Percentiles rank a stretch among this genome's conserved stretches.
These are phyloP conservation scores for Platygyra sinensis DNA, from an alignment of 64 coral and sea anemone genomes.

Conservation along the genomic window DNA sequence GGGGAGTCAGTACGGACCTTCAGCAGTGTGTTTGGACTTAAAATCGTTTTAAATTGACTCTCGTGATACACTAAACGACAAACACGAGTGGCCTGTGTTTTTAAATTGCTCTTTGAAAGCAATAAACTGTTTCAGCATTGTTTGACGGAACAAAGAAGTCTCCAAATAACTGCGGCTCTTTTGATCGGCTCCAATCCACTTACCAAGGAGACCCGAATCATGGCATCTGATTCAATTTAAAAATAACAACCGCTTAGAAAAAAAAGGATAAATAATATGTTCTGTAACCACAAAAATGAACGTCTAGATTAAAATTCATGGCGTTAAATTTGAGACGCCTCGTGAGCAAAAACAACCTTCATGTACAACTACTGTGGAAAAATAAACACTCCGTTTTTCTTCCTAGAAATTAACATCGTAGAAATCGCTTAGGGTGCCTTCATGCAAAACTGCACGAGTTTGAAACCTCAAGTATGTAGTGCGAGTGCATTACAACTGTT, in stretches of 20 bases:
- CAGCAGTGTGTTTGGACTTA: background rate
- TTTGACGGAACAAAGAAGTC: background rate
- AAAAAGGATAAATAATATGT: background rate
- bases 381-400: too few relatives aligned
- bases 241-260: background rate
- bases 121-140: background rate
- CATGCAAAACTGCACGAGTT: background rate
- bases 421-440: background rate
- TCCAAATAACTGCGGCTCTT: background rate
- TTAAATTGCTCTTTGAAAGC: background rate
- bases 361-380: too few relatives aligned
- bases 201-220: background rate
- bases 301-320: background rate
- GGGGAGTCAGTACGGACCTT: background rate
- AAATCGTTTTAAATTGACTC: background rate
- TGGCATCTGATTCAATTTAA: background rate
- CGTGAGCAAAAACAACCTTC: background rate
- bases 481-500: background rate
- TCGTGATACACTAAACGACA: background rate
- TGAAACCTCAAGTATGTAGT: background rate
- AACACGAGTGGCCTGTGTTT: background rate
- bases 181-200: slow-evolving; percentile 1
- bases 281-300: background rate
- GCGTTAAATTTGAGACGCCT: background rate
- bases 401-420: too few relatives aligned